Evolutionary conservation across 2,113 vertebrate genomes (phyloP), one percentile per base, ranked within the genome.

Genomic region (rabbit (Oryctolagus cuniculus)): DNA sequence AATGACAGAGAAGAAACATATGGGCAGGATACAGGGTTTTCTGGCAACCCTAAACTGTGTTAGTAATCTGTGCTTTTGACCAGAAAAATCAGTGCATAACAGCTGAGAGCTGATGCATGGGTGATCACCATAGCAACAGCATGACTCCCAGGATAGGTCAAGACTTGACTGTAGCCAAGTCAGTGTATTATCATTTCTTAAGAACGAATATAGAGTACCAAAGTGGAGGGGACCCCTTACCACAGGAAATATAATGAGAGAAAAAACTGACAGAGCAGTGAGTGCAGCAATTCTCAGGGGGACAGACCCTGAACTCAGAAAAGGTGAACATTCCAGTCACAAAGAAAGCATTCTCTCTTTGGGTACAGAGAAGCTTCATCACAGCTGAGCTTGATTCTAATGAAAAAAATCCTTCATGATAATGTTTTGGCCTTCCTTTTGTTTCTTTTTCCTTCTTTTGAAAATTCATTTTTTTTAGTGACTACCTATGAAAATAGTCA

Each of bases 71-170:
- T 95, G 91, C 24, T 90, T 92, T 89, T 90, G 90, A 90, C 84
- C 77, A 93, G 79, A 78, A 95, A 95, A 95, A 96, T 90, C 90
- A 95, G 44, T 93, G 82, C 4, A 3, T 27, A 75, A 82, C 58
- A 63, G 34, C 58, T 38, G 24, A 78, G 16, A 78, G 29, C 51
- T 90, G 69, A 85, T 83, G 15, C 11, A n/a, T n/a, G n/a, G 63
- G 63, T 19, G 31, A 55, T 94, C 88, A 86, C 82, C 82, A 95
- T 89, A 95, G 92, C 90, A 95, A 96, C 55, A 64, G 70, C 51
- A 34, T 44, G 61, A 31, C 70, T 89, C 21, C 24, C 21, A 53
- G 53, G 27, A 91, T n/a, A 94, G 89, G 87, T 73, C 78, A 90
- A 74, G 63, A 64, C 53, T 93, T 73, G 21, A 87, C n/a, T 79